Base-by-base conservation (phyloP, 2,888 invertebrate species). In the Cephus rjabovi region DNA sequence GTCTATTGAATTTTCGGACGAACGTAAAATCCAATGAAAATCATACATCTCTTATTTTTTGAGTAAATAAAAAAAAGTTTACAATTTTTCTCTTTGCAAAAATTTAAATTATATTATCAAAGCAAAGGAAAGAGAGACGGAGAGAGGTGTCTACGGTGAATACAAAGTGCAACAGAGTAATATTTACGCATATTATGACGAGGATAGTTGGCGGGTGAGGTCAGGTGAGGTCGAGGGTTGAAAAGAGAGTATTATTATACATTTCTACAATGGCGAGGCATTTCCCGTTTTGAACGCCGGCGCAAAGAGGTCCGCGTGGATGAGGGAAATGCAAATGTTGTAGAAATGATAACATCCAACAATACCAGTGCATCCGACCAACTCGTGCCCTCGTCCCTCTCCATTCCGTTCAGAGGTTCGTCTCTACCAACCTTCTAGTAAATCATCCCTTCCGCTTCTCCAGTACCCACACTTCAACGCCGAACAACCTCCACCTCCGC, bases 291-390 rank as follows among this genome's bases (percentile, higher is more conserved):
- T 34, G 71, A 71, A 71, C 33, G 71, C 33, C 71, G 31, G 71
- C 71, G 71, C 71, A 71, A 71, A 71, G 71, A 71, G 71, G 71
- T 71, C 31, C 71, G 71, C 71, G 71, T 15, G 71, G 71, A 71
- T 71, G 71, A 71, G 71, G 33, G 33, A 71, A 71, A 34, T 71
- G 71, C 71, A 71, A 71, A 71, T 71, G 71, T 71, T 71, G 71
- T 71, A 71, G 71, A 71, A 71, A 71, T 71, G 71, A 71, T 71
- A 71, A 71, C 71, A 71, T 71, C 71, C 71, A 34, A 71, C 71
- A 71, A 71, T 71, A 34, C 71, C 56, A 34, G 71, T 71, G 71
- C 71, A 71, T 34, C 71, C 71, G 33, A 71, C 71, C 71, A 34
- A 31, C 71, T 71, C 71, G 71, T 71, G 31, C 71, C 71, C 12